Conservation (phyloP, 2,113 vertebrate genomes). For the Pao palembangensis region DNA sequence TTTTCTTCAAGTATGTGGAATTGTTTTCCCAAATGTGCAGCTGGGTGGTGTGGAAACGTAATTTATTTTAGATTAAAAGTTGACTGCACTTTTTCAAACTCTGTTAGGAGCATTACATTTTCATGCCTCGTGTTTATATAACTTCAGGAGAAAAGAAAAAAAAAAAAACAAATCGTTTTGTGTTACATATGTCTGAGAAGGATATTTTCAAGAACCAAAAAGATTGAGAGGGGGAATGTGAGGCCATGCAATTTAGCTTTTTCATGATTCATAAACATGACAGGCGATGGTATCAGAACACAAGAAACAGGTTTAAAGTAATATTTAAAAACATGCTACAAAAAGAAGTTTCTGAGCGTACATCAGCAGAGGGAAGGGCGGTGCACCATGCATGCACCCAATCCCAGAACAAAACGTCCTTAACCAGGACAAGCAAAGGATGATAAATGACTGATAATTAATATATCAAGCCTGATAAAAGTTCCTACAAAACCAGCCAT, state of each 20-base stretch:
- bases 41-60: background rate
- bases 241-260: conserved; percentile 18
- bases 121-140: conserved; percentile 25
- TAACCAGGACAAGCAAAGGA: background rate
- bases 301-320: no score
- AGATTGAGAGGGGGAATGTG: conserved; percentile 50
- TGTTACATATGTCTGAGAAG: no score
- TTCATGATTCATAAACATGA: background rate
- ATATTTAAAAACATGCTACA: no score
- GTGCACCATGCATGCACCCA: background rate
- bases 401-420: conserved; percentile 8
- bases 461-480: background rate
- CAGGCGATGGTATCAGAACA: no score
- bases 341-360: no score
- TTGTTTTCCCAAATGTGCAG: background rate
- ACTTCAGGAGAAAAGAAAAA: conserved; percentile 21
- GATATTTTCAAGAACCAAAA: conserved; percentile 17
- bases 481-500: background rate
- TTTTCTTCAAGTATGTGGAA: conserved; percentile 2
- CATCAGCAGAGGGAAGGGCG: background rate
- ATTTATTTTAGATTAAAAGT: conserved; percentile 27
- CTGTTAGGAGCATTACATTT: conserved; percentile 39
- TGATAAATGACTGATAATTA: background rate
- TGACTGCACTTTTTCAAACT: conserved; percentile 34
- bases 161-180: conserved; percentile 9